Conservation (phyloP, 1,140 invertebrate species). For the Heliothis virescens region DNA sequence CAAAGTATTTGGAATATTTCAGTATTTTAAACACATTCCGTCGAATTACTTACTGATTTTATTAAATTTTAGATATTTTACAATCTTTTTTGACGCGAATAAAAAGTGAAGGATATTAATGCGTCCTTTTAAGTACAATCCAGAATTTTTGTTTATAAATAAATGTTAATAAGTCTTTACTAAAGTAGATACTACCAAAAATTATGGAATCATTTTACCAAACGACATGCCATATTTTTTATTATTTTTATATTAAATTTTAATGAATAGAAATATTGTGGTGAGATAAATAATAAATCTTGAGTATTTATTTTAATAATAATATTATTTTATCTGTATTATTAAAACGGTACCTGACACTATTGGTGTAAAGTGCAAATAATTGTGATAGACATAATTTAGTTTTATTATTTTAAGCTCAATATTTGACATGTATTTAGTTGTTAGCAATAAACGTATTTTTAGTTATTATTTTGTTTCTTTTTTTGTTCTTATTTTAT, state of each 20-base stretch:
- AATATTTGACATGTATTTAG: conserved; percentile 47
- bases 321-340: conserved; percentile 29
- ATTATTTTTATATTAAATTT: not conserved
- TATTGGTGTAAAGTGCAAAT: conserved; percentile 44
- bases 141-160: too few species aligned
- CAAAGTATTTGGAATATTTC: too few species aligned
- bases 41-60: too few species aligned
- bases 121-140: too few species aligned
- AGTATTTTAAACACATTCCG: too few species aligned
- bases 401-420: conserved; percentile 52
- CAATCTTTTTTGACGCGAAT: too few species aligned
- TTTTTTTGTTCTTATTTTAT: not conserved
- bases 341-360: conserved; percentile 49
- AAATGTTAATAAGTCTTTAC: too few species aligned
- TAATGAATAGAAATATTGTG: not conserved
- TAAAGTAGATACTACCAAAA: too few species aligned
- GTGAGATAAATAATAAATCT: not conserved
- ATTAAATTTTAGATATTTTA: too few species aligned
- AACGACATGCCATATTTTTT: not conserved
- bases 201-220: not conserved
- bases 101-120: too few species aligned
- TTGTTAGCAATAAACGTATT: conserved; percentile 52
- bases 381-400: conserved; percentile 50
- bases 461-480: conserved; percentile 51
- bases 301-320: conserved; percentile 14